Percentiles rank a stretch among this genome's conserved stretches.
These are phyloP conservation scores for Peribatodes rhomboidaria DNA, from an alignment of 2,888 invertebrate species.

Conservation along the genomic window DNA sequence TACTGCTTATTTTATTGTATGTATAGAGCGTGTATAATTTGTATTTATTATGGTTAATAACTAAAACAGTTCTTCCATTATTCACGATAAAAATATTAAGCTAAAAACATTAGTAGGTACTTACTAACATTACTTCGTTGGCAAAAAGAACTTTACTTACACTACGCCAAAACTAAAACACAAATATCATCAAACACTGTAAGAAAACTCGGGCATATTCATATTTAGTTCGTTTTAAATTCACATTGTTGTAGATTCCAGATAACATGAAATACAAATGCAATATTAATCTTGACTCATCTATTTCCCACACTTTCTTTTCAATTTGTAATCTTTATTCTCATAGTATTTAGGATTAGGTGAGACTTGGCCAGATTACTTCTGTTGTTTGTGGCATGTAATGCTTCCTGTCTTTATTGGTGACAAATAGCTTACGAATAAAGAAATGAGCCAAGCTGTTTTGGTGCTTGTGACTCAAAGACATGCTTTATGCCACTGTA, in stretches of 20 bases:
- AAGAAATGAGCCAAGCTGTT: neutral
- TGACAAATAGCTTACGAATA: constrained; percentile 18
- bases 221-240: constrained; percentile 18
- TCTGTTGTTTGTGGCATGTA: constrained; percentile 32
- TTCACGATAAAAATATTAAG: no score
- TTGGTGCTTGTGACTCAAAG: neutral
- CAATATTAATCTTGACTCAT: constrained; percentile 29
- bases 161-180: neutral
- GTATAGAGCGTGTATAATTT: no score
- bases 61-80: neutral
- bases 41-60: no score
- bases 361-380: constrained; percentile 36
- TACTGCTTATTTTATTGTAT: no score
- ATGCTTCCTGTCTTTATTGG: constrained; percentile 40
- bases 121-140: no score
- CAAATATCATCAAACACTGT: neutral
- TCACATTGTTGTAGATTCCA: constrained; percentile 36
- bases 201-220: neutral
- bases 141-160: no score
- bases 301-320: constrained; percentile 46
- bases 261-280: constrained; percentile 38
- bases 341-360: constrained; percentile 39
- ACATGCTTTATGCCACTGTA: neutral
- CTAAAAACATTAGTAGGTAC: no score
- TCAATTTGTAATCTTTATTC: constrained; percentile 34